Evolutionary conservation across 2,888 invertebrate genomes (phyloP), one percentile per base, ranked within the genome.

Genomic region (Chymomyza caudatula): DNA sequence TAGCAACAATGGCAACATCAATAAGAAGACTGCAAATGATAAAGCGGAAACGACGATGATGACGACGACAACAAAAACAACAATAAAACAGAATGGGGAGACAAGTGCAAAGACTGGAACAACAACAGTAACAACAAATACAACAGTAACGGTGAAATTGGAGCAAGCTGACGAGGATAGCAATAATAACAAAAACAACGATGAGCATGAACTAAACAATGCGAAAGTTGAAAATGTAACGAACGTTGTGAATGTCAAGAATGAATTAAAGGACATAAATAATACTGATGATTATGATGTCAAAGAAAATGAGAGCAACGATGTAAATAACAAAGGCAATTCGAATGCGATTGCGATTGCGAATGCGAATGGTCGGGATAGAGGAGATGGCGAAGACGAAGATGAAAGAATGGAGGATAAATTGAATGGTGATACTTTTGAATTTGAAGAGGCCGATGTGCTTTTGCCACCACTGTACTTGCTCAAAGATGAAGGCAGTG

Each of bases 401-500:
- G 75, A 82, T 56, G 63, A 63, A 54, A 69, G 69, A 57, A 70
- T 72, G 67, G 67, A 71, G 63, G 74, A 70, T 57, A 82, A 86
- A 76, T 73, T 72, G 61, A 86, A 93, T 70, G 79, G 90, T 76
- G 92, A 92, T 79, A 93, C 94, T 83, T 92, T 96, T 69, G 96
- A 96, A 89, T 94, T 96, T 88, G 96, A 96, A 90, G 93, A 95
- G 88, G 94, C 95, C 73, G 96, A 96, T 86, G 92, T 93, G 58
- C 94, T 95, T 22, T 91, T 96, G 65, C 96, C 96, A 11, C 95
- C 95, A 60, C 92, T 96, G 77, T 97, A 96, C 91, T 93, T 94
- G 73, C 91, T 96, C 71, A 91, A 92, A 70, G 92, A 93, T 56
- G 93, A 93, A 81, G 93, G 93, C 15, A 92, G 92, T 67, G 95